Base-by-base conservation (phyloP, 2,888 invertebrate species). In the Pinctada fucata region DNA sequence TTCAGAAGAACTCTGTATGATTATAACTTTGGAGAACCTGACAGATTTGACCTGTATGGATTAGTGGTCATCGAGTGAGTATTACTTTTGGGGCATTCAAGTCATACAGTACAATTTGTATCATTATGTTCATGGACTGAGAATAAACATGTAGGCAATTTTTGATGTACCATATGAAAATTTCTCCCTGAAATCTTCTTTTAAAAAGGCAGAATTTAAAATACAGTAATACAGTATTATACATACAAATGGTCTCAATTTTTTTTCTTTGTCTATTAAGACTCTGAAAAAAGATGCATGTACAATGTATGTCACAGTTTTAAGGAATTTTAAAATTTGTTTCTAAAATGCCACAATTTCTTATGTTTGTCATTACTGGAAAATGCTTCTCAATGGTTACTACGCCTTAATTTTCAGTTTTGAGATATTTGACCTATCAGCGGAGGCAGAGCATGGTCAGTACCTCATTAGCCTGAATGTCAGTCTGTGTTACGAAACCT, bases 41-140 rank as follows among this genome's bases (percentile, higher is more conserved):
- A 84, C 8, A 73, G 75, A 48, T 81, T 83, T 52, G 76, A 80
- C 72, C 58, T 85, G 67, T 79, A 79, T 58, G 80, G 79, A 49
- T 74, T 84, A 1, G 66, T 85, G 2, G 74, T 80, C 52, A 45
- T 84, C 3, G 78, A 84, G 85, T 84, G 83, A 83, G 85, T 80
- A 70, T 74, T 64, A 0, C 3, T 58, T 49, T 64, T 64, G 31
- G 2, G 48, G 6, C 16, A 31, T 31, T 31, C 31, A 31, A 31
- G 31, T 31, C 31, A 31, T 31, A 31, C 31, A 31, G 31, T 31
- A 31, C 31, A 31, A 31, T 31, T 31, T 31, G 13, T 58, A 58
- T 58, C 58, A 13, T 58, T 58, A 10, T 58, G 1, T 10, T 58
- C 13, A 58, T 58, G 58, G 8, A 1, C 58, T 58, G 58, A 58